Evolutionary conservation across 1,140 invertebrate species (phyloP).

Genomic region (Helicorthomorpha holstii): DNA sequence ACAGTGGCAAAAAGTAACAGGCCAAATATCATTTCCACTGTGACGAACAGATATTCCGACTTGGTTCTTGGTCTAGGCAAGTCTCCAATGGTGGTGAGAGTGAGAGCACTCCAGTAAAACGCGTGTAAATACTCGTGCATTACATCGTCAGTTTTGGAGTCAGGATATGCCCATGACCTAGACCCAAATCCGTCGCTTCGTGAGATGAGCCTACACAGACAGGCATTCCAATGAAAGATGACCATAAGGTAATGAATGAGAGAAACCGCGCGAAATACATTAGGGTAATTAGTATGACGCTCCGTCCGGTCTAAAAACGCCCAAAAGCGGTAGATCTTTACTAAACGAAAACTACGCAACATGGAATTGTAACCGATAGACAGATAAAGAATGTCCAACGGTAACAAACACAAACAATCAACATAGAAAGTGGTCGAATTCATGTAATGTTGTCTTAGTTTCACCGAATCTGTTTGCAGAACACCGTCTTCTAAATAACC

Average conservation of each 20-base stretch:
- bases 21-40: constrained; percentile 73
- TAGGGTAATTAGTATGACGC: constrained; percentile 95
- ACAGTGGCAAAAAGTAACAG: constrained; percentile 81
- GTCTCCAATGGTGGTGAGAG: constrained; percentile 70
- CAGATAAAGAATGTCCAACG: constrained; percentile 93
- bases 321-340: constrained; percentile 98
- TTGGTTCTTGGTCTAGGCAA: constrained; percentile 55
- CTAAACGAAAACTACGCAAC: constrained; percentile 84
- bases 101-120: constrained; percentile 95
- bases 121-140: constrained; percentile 90
- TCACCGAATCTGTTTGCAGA: constrained; percentile 82
- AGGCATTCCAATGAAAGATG: constrained; percentile 99
- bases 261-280: constrained; percentile 80
- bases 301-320: constrained; percentile 96
- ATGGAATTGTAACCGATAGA: constrained; percentile 97
- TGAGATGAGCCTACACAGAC: constrained; percentile 88
- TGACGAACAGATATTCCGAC: constrained; percentile 78
- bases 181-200: constrained; percentile 85
- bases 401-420: constrained; percentile 91
- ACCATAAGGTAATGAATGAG: constrained; percentile 92
- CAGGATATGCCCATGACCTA: constrained; percentile 67
- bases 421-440: constrained; percentile 98
- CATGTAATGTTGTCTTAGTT: constrained; percentile 91
- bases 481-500: constrained; percentile 93
- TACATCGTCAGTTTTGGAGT: constrained; percentile 56